Conservation (phyloP, 2,888 invertebrate genomes). For the Hirtodrosophila duncani region DNA sequence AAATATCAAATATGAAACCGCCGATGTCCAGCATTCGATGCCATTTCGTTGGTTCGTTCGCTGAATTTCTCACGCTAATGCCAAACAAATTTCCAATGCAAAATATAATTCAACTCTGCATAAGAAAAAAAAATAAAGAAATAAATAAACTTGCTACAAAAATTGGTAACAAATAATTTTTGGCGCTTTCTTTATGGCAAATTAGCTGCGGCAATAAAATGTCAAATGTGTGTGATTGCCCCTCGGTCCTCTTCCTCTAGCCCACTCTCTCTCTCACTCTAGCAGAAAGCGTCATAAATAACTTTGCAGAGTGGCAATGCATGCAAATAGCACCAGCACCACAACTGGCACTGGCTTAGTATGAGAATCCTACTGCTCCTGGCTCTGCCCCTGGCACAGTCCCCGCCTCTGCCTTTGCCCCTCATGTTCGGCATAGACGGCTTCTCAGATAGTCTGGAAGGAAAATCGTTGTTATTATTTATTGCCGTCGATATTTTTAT, state of each 20-base stretch:
- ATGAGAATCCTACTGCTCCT: slow-evolving; percentile 11
- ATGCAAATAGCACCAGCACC: slow-evolving; percentile 61
- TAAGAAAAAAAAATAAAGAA: slow-evolving; percentile 8
- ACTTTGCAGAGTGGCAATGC: slow-evolving; percentile 35
- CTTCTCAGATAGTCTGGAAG: slow-evolving; percentile 67
- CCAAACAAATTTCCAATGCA: slow-evolving; percentile 44
- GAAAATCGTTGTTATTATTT: slow-evolving; percentile 74
- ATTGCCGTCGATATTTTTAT: slow-evolving; percentile 73
- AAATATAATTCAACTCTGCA: slow-evolving; percentile 34
- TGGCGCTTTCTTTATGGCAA: slow-evolving; percentile 63
- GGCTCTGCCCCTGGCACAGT: background rate
- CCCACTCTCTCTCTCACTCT: background rate
- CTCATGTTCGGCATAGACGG: slow-evolving; percentile 19
- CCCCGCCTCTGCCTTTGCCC: slow-evolving; percentile 8
- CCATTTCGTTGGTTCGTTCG: too few species aligned
- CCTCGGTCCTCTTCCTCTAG: slow-evolving; percentile 1
- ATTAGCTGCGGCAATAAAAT: slow-evolving; percentile 65
- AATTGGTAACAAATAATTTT: slow-evolving; percentile 60
- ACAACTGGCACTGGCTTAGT: slow-evolving; percentile 54
- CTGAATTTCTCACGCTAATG: slow-evolving; percentile 64
- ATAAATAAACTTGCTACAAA: slow-evolving; percentile 43
- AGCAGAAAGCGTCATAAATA: slow-evolving; percentile 54
- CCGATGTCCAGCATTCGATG: slow-evolving; percentile 10
- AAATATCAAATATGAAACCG: slow-evolving; percentile 41
- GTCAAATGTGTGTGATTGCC: slow-evolving; percentile 30